Percentiles rank a stretch among this genome's conserved stretches.
These are phyloP conservation scores for Meganola albula DNA, from an alignment of 2,888 invertebrate genomes.

Conservation along the genomic window DNA sequence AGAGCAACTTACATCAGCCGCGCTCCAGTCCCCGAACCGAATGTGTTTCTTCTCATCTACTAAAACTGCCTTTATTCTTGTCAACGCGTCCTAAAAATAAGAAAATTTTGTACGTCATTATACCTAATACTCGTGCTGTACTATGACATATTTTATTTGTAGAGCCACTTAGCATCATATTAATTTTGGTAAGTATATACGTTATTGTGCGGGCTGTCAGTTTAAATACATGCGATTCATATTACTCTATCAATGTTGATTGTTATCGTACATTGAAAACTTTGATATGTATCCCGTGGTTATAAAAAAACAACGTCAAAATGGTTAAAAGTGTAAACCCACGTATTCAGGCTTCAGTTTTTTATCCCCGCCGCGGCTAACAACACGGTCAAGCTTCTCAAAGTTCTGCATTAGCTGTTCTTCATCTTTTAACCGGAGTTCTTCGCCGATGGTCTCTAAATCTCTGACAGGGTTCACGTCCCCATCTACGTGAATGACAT, in stretches of 20 bases:
- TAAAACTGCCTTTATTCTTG: constrained; percentile 89
- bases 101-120: neutral
- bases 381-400: constrained; percentile 91
- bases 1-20: constrained; percentile 85
- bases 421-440: constrained; percentile 95
- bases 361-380: constrained; percentile 92
- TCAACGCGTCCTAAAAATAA: constrained; percentile 86
- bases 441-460: constrained; percentile 96
- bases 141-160: too few species aligned
- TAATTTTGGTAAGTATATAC: too few species aligned
- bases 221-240: too few species aligned
- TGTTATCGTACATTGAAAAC: too few species aligned
- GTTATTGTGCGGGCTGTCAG: too few species aligned
- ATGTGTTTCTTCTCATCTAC: constrained; percentile 95
- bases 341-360: constrained; percentile 97
- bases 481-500: constrained; percentile 98
- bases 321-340: too few species aligned
- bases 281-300: too few species aligned
- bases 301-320: too few species aligned
- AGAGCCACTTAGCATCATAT: too few species aligned
- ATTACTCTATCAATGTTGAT: too few species aligned
- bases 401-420: constrained; percentile 89
- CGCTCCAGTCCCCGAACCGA: constrained; percentile 95
- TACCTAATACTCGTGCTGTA: neutral
- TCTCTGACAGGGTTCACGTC: constrained; percentile 98